These are phyloP conservation scores for Eupithecia dodoneata DNA, from an alignment of 2,888 invertebrate species.

Conservation along the genomic window DNA sequence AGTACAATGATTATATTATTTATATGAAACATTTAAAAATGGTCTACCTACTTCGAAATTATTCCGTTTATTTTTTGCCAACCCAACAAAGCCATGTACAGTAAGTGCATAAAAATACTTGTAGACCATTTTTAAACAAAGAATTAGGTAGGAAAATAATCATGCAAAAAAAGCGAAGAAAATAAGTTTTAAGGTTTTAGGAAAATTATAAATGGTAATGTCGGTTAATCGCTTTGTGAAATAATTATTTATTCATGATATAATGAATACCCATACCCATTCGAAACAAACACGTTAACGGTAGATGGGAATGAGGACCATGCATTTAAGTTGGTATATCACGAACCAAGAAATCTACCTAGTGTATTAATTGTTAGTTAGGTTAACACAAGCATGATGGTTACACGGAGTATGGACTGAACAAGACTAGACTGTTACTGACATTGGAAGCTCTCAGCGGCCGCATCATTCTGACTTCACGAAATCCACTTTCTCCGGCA, in stretches of 20 bases:
- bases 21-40: slow-evolving; percentile 24
- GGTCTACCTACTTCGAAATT: not conserved
- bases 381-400: slow-evolving; percentile 37
- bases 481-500: slow-evolving; percentile 82
- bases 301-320: not conserved
- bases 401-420: slow-evolving; percentile 19
- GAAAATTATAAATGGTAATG: not conserved
- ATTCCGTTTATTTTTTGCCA: not conserved
- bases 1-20: not conserved
- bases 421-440: slow-evolving; percentile 60
- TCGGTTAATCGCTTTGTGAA: not conserved
- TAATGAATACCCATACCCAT: not conserved
- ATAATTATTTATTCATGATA: not conserved
- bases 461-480: slow-evolving; percentile 76
- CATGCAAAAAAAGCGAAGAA: slow-evolving; percentile 7
- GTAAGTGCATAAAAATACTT: not conserved
- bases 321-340: not conserved
- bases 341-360: not conserved
- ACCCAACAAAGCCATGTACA: not conserved
- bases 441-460: slow-evolving; percentile 65
- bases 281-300: not conserved
- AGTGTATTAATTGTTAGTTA: slow-evolving; percentile 3
- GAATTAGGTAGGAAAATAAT: not conserved
- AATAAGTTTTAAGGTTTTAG: not conserved
- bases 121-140: slow-evolving; percentile 9